Base-by-base conservation (phyloP, 1,140 invertebrate species). In the Adelges cooleyi region DNA sequence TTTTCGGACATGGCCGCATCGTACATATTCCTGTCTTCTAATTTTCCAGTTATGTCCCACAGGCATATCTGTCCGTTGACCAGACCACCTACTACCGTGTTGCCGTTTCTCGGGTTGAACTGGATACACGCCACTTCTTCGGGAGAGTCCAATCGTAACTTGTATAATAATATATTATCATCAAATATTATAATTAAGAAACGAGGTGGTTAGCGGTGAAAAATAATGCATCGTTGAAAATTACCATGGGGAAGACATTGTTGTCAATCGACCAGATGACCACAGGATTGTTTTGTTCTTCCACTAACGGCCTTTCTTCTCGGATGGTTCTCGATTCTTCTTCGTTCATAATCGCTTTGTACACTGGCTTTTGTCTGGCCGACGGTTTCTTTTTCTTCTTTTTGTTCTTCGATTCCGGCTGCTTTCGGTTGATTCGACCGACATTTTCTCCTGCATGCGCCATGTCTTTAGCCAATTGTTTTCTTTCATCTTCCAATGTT, bases 31-130 rank as follows among this genome's bases (percentile, higher is more conserved):
- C 11, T 10, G 17, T 0, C 18, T 4, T 62, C 56, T 25, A 62
- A 48, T 48, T 62, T 62, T 22, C 42, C 56, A 9, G 42, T 22
- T 23, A 62, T 62, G 42, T 62, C 56, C 56, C 56, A 62, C 29
- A 62, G 20, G n/a, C 38, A 20, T 33, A 62, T 33, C 22, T 62
- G 56, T 3, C 56, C 56, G 33, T 62, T 62, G 13, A n/a, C 20
- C 29, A 62, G 46, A 1, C 56, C 56, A 20, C 56, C 56, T 22
- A 62, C 56, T 15, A 62, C 25, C 11, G 25, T 48, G 17, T 62
- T 48, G 9, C 56, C 56, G 11, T 62, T 2, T 62, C 25, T 62
- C 13, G 56, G 56, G n/a, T 48, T 62, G 23, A 62, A 62, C 29
- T 62, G 22, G 20, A 62, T 13, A 48, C 56, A 62, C 20, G 23